A percentile compares a stretch with the other conserved stretches of the same genome.
Conservation (phyloP, 2,113 vertebrate species). For the Micronycteris hirsuta region DNA sequence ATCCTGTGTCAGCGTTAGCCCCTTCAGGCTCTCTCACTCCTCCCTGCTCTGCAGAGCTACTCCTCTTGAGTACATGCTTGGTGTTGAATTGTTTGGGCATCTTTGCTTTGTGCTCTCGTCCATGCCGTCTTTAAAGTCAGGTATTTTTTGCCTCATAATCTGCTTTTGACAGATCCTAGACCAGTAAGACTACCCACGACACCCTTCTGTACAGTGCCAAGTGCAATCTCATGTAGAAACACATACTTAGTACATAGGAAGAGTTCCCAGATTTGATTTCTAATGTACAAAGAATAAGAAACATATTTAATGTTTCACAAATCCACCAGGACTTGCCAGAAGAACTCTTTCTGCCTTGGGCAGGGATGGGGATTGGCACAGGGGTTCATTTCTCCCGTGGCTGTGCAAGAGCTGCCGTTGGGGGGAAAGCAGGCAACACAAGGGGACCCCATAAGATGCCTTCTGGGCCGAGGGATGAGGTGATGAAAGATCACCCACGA, state of each 20-base stretch:
- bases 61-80: rapidly evolving
- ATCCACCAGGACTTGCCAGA: constrained; percentile 25
- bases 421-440: neutral
- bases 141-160: neutral
- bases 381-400: constrained; percentile 31
- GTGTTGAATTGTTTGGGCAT: rapidly evolving
- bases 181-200: neutral
- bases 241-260: constrained; percentile 6
- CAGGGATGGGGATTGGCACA: constrained; percentile 25
- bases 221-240: neutral
- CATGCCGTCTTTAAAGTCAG: neutral
- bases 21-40: neutral
- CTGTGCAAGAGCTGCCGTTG: neutral
- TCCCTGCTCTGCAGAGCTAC: neutral
- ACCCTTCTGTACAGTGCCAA: neutral
- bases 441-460: neutral
- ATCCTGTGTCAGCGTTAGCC: constrained; percentile 46
- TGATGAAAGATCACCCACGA: neutral
- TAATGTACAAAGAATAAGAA: constrained; percentile 20
- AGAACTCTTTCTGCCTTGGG: neutral
- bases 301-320: constrained; percentile 61
- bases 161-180: neutral
- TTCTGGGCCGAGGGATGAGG: neutral
- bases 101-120: neutral
- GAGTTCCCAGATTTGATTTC: constrained; percentile 18